Percentiles rank a stretch among this genome's conserved stretches.
phyloP scores from a whole-genome alignment of 1,140 invertebrate genomes.

The Hycleus phaleratus region DNA sequence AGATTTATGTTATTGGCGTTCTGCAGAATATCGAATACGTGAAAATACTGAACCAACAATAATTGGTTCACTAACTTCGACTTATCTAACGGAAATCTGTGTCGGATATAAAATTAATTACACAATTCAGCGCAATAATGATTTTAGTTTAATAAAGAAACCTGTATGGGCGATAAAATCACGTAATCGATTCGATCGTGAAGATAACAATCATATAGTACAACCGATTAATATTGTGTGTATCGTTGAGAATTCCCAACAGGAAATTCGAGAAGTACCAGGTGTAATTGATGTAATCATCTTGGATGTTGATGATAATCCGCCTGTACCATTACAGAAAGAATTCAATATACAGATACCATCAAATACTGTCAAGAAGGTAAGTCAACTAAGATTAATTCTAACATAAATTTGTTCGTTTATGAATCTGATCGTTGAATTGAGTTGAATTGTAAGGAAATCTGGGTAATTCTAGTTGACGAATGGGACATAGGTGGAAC shows the following conservation, averaged over 20 bases:
- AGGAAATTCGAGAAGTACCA: constrained; percentile 5
- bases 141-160: no score
- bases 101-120: not conserved
- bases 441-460: not conserved
- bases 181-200: constrained; percentile 8
- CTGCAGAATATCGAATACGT: constrained; percentile 22
- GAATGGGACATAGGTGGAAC: no score
- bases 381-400: not conserved
- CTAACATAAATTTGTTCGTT: not conserved
- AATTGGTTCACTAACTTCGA: constrained; percentile 27
- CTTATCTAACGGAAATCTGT: constrained; percentile 26
- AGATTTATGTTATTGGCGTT: constrained; percentile 31
- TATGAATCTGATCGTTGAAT: not conserved
- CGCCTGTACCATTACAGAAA: constrained; percentile 10
- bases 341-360: constrained; percentile 12
- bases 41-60: constrained; percentile 21
- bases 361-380: constrained; percentile 8
- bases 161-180: not conserved
- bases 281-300: constrained; percentile 10
- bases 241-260: constrained; percentile 12
- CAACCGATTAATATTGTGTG: constrained; percentile 8
- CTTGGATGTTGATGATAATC: constrained; percentile 20
- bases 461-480: no score
- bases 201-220: constrained; percentile 6
- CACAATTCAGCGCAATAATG: not conserved